phyloP scores from a whole-genome alignment of 2,113 vertebrate genomes.

The Crotophaga sulcirostris region DNA sequence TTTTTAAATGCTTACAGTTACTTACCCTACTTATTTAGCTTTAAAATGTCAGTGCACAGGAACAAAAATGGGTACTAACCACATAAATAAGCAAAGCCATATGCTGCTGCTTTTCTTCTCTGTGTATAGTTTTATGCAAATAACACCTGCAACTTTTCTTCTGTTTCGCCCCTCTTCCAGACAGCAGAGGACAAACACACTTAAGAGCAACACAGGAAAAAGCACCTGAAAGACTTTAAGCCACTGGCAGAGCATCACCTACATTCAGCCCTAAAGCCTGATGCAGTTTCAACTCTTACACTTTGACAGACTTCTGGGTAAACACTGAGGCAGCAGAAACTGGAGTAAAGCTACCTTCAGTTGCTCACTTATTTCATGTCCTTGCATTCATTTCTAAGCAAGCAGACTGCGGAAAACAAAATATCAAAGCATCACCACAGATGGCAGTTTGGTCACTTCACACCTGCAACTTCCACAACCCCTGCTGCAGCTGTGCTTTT shows the following conservation, averaged over 20 bases:
- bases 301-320: neutral
- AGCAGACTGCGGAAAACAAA: neutral
- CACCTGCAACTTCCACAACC: conserved; percentile 9
- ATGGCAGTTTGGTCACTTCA: conserved; percentile 21
- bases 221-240: neutral
- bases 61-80: neutral
- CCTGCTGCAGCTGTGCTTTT: conserved; percentile 42
- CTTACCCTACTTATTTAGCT: neutral
- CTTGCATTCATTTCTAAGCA: neutral
- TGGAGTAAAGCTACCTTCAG: neutral
- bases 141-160: neutral
- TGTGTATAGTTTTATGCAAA: neutral
- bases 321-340: neutral
- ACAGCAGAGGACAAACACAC: neutral
- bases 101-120: neutral
- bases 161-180: neutral
- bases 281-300: neutral
- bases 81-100: neutral
- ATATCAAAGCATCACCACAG: conserved; percentile 12
- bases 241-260: neutral
- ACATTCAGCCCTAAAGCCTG: neutral
- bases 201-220: neutral
- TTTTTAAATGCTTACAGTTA: neutral
- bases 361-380: neutral
- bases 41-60: neutral